Conservation (phyloP, 2,888 invertebrate genomes). For the Caenorhabditis sinica region DNA sequence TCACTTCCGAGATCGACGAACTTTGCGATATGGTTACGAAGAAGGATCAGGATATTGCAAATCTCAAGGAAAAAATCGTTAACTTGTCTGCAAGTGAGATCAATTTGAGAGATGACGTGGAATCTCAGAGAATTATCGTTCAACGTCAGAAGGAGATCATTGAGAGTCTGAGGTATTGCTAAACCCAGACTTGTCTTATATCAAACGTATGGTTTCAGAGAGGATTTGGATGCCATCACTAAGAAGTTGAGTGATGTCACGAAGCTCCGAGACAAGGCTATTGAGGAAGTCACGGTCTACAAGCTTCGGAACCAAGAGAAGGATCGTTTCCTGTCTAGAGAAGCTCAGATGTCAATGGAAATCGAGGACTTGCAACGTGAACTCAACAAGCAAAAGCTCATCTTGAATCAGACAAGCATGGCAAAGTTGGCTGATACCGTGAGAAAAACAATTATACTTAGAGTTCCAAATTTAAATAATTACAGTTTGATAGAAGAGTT, state of each 20-base stretch:
- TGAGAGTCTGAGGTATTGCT: slow-evolving; percentile 61
- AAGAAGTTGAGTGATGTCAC: slow-evolving; percentile 58
- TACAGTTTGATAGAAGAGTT: slow-evolving; percentile 74
- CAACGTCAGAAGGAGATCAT: slow-evolving; percentile 71
- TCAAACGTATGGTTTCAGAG: slow-evolving; percentile 48
- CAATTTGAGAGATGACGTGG: slow-evolving; percentile 64
- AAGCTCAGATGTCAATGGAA: slow-evolving; percentile 71
- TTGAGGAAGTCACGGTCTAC: slow-evolving; percentile 59
- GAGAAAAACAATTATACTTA: background rate
- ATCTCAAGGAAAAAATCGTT: slow-evolving; percentile 61
- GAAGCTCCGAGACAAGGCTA: slow-evolving; percentile 54
- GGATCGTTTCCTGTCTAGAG: slow-evolving; percentile 66
- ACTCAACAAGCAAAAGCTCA: slow-evolving; percentile 69
- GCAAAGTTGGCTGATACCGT: slow-evolving; percentile 70
- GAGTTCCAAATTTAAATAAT: background rate
- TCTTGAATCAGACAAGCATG: slow-evolving; percentile 68
- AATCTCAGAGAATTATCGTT: slow-evolving; percentile 54
- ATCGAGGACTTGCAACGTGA: slow-evolving; percentile 72
- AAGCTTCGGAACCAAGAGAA: slow-evolving; percentile 63
- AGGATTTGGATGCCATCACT: slow-evolving; percentile 60
- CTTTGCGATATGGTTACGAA: slow-evolving; percentile 66
- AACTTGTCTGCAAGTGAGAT: slow-evolving; percentile 45
- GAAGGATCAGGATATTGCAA: slow-evolving; percentile 68
- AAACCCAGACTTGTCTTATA: background rate
- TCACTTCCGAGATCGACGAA: slow-evolving; percentile 72